Base-by-base conservation (phyloP, 2,888 invertebrate species). In the Diploptera punctata region DNA sequence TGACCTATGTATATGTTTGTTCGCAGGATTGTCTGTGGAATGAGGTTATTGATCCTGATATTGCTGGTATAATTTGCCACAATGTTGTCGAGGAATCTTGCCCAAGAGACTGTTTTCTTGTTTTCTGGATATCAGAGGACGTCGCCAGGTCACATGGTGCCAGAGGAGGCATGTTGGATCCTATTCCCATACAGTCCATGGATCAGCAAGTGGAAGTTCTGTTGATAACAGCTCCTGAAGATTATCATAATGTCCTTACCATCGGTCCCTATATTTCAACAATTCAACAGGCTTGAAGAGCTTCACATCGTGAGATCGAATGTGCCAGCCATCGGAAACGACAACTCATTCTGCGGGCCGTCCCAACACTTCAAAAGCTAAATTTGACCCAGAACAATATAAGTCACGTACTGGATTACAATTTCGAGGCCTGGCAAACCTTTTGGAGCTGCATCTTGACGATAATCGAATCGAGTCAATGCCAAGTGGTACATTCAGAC, bases 261-360 rank as follows among this genome's bases (percentile, higher is more conserved):
- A 90, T 93, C 77, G 92, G 92, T 21, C 91, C n/a, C 92, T 7
- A 88, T 90, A 47, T 89, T 91, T 79, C 86, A 88, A 75, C 80
- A 82, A 73, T 84, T 88, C 77, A 81, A 83, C 71, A 81, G 81
- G 72, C 85, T 94, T 52, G 88, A 91, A 81, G 91, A 92, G 82
- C 83, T 94, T 13, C 89, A 89, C 79, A 91, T 93, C 61, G 87
- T 87, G 43, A 87, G 89, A 77, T 93, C 93, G 0, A 90, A 90
- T 79, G 82, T 94, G 38, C 91, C 92, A 19, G 90, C 91, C 29
- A 92, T 94, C 74, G 93, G 93, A 2, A 88, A n/a, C n/a, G n/a
- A n/a, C n/a, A 90, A 78, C 90, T 92, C 79, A 90, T 93, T 1
- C 93, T 94, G 81, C 94, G 93, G 93, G 93, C 93, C 3, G 88